These are phyloP conservation scores for Parasteatoda lunata DNA, from an alignment of 2,888 invertebrate genomes.

Conservation along the genomic window DNA sequence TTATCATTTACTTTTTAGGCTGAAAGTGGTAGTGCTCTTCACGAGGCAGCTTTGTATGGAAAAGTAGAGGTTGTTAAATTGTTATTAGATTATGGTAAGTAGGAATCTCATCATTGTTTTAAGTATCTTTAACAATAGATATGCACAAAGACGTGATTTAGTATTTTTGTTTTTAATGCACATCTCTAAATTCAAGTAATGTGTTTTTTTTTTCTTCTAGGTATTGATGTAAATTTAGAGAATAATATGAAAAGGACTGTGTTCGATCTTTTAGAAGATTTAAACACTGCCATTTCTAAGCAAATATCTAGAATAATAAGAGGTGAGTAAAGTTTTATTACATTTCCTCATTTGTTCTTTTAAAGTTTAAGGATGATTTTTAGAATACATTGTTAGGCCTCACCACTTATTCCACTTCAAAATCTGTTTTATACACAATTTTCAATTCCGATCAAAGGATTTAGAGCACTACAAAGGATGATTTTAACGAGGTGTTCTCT, in stretches of 20 bases:
- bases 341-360: too few relatives aligned
- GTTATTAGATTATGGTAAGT: conserved; percentile 79
- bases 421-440: too few relatives aligned
- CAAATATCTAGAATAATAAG: conserved; percentile 89
- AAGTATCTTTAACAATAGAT: background rate
- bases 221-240: conserved; percentile 86
- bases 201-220: conserved; percentile 75
- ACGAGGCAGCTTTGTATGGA: conserved; percentile 94
- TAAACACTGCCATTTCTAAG: conserved; percentile 90
- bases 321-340: conserved; percentile 72
- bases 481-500: too few relatives aligned
- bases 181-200: background rate
- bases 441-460: too few relatives aligned
- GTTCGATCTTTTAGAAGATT: conserved; percentile 87
- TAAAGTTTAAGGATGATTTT: too few relatives aligned
- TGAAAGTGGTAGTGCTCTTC: conserved; percentile 90
- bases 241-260: conserved; percentile 89
- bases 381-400: too few relatives aligned
- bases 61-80: conserved; percentile 90
- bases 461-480: too few relatives aligned
- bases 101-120: background rate
- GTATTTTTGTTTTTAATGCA: background rate
- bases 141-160: background rate
- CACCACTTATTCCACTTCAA: too few relatives aligned
- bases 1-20: conserved; percentile 79